These are phyloP conservation scores for Hypomecis atomaria DNA, from an alignment of 2,888 invertebrate species.

Conservation along the genomic window DNA sequence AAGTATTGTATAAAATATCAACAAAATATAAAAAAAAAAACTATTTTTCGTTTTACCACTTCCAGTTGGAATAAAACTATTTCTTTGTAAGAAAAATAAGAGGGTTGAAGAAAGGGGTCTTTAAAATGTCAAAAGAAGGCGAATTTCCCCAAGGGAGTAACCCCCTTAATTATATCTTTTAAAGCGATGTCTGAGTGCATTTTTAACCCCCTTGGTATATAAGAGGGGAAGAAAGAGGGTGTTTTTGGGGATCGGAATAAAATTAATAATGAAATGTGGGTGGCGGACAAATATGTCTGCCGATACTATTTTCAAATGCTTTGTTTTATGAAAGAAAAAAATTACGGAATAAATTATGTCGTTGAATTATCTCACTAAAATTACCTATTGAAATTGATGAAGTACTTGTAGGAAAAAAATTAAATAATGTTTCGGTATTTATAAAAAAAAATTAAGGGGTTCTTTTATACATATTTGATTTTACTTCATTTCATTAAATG, in stretches of 20 bases:
- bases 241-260: constrained; percentile 47
- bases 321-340: not conserved
- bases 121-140: constrained; percentile 83
- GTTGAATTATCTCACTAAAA: too few relatives aligned
- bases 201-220: constrained; percentile 71
- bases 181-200: constrained; percentile 83
- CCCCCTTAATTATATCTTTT: constrained; percentile 84
- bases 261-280: constrained; percentile 43
- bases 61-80: constrained; percentile 38
- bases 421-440: too few relatives aligned
- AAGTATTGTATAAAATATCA: not conserved
- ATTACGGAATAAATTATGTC: not conserved
- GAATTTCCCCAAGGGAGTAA: constrained; percentile 75
- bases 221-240: constrained; percentile 53
- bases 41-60: constrained; percentile 26
- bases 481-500: too few relatives aligned
- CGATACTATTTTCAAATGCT: constrained; percentile 6
- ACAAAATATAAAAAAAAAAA: too few relatives aligned
- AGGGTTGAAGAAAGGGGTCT: constrained; percentile 73
- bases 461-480: too few relatives aligned
- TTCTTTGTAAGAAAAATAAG: constrained; percentile 19
- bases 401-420: too few relatives aligned
- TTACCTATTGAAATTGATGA: too few relatives aligned
- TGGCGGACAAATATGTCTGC: constrained; percentile 39
- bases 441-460: too few relatives aligned